A percentile compares a stretch with the other conserved stretches of the same genome.
These are phyloP conservation scores for Junonia oenone DNA, from an alignment of 2,888 invertebrate species.

Conservation along the genomic window DNA sequence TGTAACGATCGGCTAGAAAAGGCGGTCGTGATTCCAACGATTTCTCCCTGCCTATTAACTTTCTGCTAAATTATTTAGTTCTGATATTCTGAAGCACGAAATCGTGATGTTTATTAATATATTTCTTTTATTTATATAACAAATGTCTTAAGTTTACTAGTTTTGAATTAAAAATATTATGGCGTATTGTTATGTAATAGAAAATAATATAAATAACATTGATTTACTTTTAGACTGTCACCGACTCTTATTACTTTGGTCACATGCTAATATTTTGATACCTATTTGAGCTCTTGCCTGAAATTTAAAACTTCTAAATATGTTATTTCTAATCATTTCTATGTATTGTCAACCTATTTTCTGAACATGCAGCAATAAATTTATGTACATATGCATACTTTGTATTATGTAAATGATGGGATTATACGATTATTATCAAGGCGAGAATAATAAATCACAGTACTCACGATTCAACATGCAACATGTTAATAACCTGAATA, in stretches of 20 bases:
- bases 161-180: too few species aligned
- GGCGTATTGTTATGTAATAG: too few species aligned
- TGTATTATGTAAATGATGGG: not conserved
- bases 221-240: too few species aligned
- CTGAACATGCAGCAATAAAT: too few species aligned
- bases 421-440: not conserved
- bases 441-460: conserved; percentile 8
- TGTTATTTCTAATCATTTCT: too few species aligned
- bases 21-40: conserved; percentile 41
- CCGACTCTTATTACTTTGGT: too few species aligned
- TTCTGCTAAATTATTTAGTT: conserved; percentile 16
- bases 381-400: too few species aligned
- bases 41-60: conserved; percentile 35
- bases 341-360: not conserved
- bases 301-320: too few species aligned
- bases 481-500: conserved; percentile 17
- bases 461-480: conserved; percentile 28
- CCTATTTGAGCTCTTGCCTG: too few species aligned
- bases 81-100: conserved; percentile 25
- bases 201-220: too few species aligned
- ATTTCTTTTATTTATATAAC: not conserved
- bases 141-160: too few species aligned
- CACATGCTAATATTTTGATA: too few species aligned
- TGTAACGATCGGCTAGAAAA: conserved; percentile 27
- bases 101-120: conserved; percentile 18